Evolutionary conservation across 2,113 vertebrate genomes (phyloP), one percentile per base, ranked within the genome.

Genomic region (Coregonus clupeaformis): DNA sequence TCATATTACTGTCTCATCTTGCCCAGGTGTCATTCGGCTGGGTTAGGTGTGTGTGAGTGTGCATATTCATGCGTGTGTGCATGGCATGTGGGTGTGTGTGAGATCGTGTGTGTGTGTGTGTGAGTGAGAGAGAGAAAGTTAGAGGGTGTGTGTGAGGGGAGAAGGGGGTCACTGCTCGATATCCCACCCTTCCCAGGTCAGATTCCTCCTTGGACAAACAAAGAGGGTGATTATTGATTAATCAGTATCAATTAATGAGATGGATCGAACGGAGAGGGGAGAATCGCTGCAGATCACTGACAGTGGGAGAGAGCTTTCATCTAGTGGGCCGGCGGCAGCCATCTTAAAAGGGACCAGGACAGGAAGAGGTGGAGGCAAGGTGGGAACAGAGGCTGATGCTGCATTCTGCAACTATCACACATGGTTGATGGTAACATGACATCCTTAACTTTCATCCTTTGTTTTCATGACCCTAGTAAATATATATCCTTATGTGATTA

Each of bases 211-310:
- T 89, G 77, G 86, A 85, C 76, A 83, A 91, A 81, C 65, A 75
- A 75, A 84, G 77, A 85, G 86, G 81, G 79, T 80, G 80, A 87
- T 89, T 86, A 92, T 92, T 83, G 90, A 93, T 92, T 88, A 89
- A 89, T 91, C 69, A 55, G 85, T 87, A 84, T 85, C 88, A 82
- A 76, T 90, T 92, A 92, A 91, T 92, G 90, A 91, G 85, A 75
- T 77, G 70, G 63, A 90, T 87, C 81, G 87, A 91, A 90, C 83
- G 71, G 72, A 86, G 84, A 86, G 72, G 72, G 84, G 77, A 76
- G 78, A 80, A 78, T 72, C 75, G 47, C 60, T 77, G 73, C 78
- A 80, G 80, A 78, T 85, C 68, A 77, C 77, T 80, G 24, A 16
- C 32, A 36, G 7, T 52, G 67, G 60, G 45, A 65, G 36, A 68